These are phyloP conservation scores for Larimichthys polyactis DNA, from an alignment of 2,113 vertebrate genomes.

Conservation along the genomic window DNA sequence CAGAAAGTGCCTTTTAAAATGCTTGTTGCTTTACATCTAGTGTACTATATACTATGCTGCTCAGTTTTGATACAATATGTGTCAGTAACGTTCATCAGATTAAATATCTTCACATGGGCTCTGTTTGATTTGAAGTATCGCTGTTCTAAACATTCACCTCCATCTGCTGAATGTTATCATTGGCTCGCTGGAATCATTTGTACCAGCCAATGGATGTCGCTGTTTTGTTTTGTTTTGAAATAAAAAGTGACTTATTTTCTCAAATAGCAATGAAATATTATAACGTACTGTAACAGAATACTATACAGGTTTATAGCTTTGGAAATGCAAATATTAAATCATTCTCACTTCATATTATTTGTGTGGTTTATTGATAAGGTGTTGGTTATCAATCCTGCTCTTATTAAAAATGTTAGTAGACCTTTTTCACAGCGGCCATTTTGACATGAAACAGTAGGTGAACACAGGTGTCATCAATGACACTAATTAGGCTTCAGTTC, in stretches of 20 bases:
- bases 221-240: slow-evolving; percentile 1
- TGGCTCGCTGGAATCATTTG: slow-evolving; percentile 33
- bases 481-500: too few species aligned
- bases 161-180: background rate
- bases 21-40: slow-evolving; percentile 33
- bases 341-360: slow-evolving; percentile 6
- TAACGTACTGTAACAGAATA: slow-evolving; percentile 49
- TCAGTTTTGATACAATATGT: slow-evolving; percentile 16
- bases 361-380: background rate
- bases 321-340: slow-evolving; percentile 44
- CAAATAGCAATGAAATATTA: background rate
- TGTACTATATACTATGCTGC: slow-evolving; percentile 44
- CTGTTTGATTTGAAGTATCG: slow-evolving; percentile 11
- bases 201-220: slow-evolving; percentile 5
- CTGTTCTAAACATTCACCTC: slow-evolving; percentile 20
- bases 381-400: background rate
- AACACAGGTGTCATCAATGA: too few species aligned
- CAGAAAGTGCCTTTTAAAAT: slow-evolving; percentile 71
- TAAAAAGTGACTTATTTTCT: slow-evolving; percentile 23
- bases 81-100: slow-evolving; percentile 16
- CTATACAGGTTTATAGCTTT: slow-evolving; percentile 22
- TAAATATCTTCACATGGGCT: slow-evolving; percentile 1
- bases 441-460: too few species aligned
- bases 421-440: too few species aligned
- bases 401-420: too few species aligned